phyloP scores from a whole-genome alignment of 2,888 invertebrate species.

The Drosophila sordidula region DNA sequence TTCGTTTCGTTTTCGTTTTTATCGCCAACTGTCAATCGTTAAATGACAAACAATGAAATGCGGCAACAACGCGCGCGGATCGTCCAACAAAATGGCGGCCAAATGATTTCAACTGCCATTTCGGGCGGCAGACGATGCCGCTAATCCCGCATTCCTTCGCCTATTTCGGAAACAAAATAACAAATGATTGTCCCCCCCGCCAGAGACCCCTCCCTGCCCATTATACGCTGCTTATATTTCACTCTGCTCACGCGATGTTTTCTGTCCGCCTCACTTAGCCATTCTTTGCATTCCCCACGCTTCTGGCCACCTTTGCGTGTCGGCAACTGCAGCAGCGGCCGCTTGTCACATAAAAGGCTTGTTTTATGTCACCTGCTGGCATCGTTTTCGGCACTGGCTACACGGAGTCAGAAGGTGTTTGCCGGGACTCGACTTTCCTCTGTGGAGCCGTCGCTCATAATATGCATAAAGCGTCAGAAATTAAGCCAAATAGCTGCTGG shows the following conservation, averaged over 20 bases:
- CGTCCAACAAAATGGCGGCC: slow-evolving; percentile 54
- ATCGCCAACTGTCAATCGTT: slow-evolving; percentile 79
- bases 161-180: slow-evolving; percentile 67
- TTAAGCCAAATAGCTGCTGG: slow-evolving; percentile 55
- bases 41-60: slow-evolving; percentile 80
- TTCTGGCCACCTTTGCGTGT: slow-evolving; percentile 64
- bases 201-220: too few relatives aligned
- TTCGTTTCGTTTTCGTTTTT: slow-evolving; percentile 42
- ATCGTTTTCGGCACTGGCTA: slow-evolving; percentile 13
- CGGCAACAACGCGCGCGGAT: slow-evolving; percentile 48
- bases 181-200: slow-evolving; percentile 63
- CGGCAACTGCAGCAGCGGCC: slow-evolving; percentile 63
- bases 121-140: slow-evolving; percentile 38
- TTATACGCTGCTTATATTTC: slow-evolving; percentile 34
- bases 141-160: slow-evolving; percentile 69
- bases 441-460: slow-evolving; percentile 58
- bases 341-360: slow-evolving; percentile 77
- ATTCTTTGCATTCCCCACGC: slow-evolving; percentile 27
- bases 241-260: slow-evolving; percentile 68
- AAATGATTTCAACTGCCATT: slow-evolving; percentile 68
- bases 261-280: slow-evolving; percentile 34
- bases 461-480: slow-evolving; percentile 66
- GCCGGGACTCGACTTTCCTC: slow-evolving; percentile 7
- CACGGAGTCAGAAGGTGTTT: slow-evolving; percentile 13
- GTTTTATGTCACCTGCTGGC: slow-evolving; percentile 75